phyloP scores from a whole-genome alignment of 2,797 vertebrate genomes.

The Hippoglossus hippoglossus region DNA sequence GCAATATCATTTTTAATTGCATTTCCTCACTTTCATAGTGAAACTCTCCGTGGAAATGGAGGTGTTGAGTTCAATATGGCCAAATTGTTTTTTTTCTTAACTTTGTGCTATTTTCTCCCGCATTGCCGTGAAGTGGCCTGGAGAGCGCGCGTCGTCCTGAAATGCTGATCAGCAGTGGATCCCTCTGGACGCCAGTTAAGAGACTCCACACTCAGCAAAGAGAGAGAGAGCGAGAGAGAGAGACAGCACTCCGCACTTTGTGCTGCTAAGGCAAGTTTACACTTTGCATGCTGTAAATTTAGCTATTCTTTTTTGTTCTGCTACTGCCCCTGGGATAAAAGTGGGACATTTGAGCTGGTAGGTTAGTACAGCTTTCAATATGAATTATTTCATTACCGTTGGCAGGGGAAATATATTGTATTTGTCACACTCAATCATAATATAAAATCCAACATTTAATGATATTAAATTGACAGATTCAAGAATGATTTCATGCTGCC shows the following conservation, averaged over 20 bases:
- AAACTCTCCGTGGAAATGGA: not conserved
- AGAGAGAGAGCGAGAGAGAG: not conserved
- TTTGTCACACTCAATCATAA: too few species aligned
- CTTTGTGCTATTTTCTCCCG: constrained; percentile 4
- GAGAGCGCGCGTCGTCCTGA: constrained; percentile 1
- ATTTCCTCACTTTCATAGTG: not conserved
- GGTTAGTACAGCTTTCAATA: too few species aligned
- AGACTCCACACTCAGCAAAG: constrained; percentile 18
- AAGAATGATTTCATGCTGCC: too few species aligned
- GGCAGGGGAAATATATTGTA: too few species aligned
- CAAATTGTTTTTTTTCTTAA: not conserved
- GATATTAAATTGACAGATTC: too few species aligned
- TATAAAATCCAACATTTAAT: too few species aligned
- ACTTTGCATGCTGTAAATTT: not conserved
- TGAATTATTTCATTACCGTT: too few species aligned
- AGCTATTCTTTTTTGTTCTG: not conserved
- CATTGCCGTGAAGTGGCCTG: not conserved
- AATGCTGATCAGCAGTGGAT: constrained; percentile 27
- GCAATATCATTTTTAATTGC: not conserved
- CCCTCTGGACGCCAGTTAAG: not conserved
- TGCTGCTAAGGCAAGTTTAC: not conserved
- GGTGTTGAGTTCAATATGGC: not conserved
- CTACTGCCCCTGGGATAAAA: too few species aligned
- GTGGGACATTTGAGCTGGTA: too few species aligned
- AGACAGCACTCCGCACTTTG: constrained; percentile 12